A percentile compares a stretch with the other conserved stretches of the same genome.
These are phyloP conservation scores for Hiodon tergisus DNA, from an alignment of 2,113 vertebrate genomes.

Conservation along the genomic window DNA sequence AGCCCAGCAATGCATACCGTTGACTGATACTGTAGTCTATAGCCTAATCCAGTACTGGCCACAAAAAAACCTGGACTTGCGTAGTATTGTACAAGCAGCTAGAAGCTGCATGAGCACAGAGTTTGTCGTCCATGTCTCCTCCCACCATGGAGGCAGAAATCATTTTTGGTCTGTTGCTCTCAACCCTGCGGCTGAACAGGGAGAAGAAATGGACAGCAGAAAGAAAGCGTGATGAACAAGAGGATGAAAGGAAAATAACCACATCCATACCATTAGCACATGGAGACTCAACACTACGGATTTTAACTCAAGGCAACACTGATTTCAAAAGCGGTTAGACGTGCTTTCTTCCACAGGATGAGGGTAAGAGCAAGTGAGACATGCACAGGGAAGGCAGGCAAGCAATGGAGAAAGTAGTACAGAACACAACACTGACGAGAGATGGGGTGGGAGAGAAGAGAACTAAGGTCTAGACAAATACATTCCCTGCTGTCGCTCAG, in stretches of 20 bases:
- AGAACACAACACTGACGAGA: conserved; percentile 8
- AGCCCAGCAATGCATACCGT: too few species aligned
- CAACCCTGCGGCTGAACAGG: conserved; percentile 40
- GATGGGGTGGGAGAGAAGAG: neutral
- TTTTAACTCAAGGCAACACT: neutral
- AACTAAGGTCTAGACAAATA: neutral
- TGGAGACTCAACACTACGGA: neutral
- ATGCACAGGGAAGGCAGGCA: neutral
- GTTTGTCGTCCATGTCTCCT: conserved; percentile 34
- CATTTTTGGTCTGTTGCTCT: conserved; percentile 51
- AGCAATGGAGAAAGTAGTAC: too few species aligned
- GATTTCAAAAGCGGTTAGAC: neutral
- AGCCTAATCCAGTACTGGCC: too few species aligned
- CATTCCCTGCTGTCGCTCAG: neutral
- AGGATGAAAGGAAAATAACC: neutral
- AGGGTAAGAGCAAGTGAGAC: neutral
- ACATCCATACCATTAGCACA: neutral
- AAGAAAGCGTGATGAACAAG: neutral
- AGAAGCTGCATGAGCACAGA: neutral
- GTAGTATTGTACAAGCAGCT: neutral
- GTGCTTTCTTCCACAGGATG: neutral
- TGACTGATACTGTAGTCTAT: too few species aligned
- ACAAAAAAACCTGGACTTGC: too few species aligned
- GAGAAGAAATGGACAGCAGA: conserved; percentile 42
- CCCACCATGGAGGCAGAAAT: conserved; percentile 32